Base-by-base conservation (phyloP, 2,888 invertebrate species). In the Myopa testacea region DNA sequence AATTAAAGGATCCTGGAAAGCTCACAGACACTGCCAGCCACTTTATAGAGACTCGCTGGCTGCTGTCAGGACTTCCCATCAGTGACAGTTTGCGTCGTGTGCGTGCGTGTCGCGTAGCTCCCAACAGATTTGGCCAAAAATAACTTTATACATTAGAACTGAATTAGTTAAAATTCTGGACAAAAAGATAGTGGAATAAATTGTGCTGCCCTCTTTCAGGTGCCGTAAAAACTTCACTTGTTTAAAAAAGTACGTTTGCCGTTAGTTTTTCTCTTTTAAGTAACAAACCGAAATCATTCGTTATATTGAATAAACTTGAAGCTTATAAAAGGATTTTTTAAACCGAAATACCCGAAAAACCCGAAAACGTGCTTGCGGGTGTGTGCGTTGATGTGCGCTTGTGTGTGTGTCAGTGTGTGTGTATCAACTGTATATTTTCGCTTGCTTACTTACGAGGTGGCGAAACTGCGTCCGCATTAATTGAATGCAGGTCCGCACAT, bases 181-280 rank as follows among this genome's bases (percentile, higher is more conserved):
- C 10, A 8, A 8, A 45, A 45, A 45, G 10, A 45, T 45, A 45
- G 45, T 45, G 45, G 3, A 45, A 45, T 8, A 45, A 45, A 45
- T 45, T 8, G 45, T 16, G n/a, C 71, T 63, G 77, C 77, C 78
- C 75, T 67, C 75, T 77, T 77, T 76, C 52, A 68, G 75, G 80
- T 58, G 74, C 50, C 8, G 4, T 12, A 6, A 55, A 5, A 45
- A 10, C 6, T 45, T 45, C 10, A 45, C 10, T 45, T 45, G 6
- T 10, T 8, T 8, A 10, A 45, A 45, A 45, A 45, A 3, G 45
- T 45, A 45, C 45, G 45, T 45, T 10, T 10, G 3, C 10, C 45
- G 45, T 6, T 8, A 45, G 45, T 8, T 45, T 45, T 3, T 45
- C 45, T 10, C 1, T 45, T 45, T 45, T 45, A 45, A 45, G 6